Base-by-base conservation (phyloP, 2,888 invertebrate species). In the Zhengitettix transpicula region DNA sequence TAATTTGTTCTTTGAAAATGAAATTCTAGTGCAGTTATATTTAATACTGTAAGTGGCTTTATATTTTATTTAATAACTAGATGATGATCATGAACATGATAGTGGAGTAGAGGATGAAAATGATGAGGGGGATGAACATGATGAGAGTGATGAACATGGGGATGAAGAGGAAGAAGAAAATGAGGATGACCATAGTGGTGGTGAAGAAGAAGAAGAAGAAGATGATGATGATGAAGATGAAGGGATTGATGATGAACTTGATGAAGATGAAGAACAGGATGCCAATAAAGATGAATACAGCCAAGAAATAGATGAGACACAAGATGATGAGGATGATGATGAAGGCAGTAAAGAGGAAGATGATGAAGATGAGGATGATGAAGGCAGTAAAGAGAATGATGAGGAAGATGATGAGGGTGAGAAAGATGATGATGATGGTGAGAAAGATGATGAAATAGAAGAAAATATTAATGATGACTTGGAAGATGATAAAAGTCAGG, bases 1-100 rank as follows among this genome's bases (percentile, higher is more conserved):
- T 16, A 2, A 12, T 44, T 42, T 57, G 12, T n/a, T 47, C 47
- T n/a, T 47, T 47, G 12, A n/a, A 47, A 15, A 3, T n/a, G 15
- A 47, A 47, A 47, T 47, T n/a, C 15, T n/a, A n/a, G 47, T 8
- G 1, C 15, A 2, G 12, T 47, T 47, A 47, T 47, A 47, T 47
- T 8, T 56, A 40, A 28, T 1, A n/a, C 9, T 9, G n/a, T 42
- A 40, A 56, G 9, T 9, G 14, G 5, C 41, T 40, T 42, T 54
- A 17, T 14, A 17, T 28, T 15, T 10, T 8, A 15, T 10, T 54
- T 17, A 15, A 3, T 51, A 66, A 41, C 67, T 69, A 60, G 66
- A 69, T 55, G 71, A 73, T 56, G 69, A 71, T 55, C 71, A 73
- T 56, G 69, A 71, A 1, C 67, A 74, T 28, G 72, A 71, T 56